Percentiles rank a stretch among this genome's conserved stretches.
phyloP scores from a whole-genome alignment of 2,113 vertebrate species.

The Marmota monax region DNA sequence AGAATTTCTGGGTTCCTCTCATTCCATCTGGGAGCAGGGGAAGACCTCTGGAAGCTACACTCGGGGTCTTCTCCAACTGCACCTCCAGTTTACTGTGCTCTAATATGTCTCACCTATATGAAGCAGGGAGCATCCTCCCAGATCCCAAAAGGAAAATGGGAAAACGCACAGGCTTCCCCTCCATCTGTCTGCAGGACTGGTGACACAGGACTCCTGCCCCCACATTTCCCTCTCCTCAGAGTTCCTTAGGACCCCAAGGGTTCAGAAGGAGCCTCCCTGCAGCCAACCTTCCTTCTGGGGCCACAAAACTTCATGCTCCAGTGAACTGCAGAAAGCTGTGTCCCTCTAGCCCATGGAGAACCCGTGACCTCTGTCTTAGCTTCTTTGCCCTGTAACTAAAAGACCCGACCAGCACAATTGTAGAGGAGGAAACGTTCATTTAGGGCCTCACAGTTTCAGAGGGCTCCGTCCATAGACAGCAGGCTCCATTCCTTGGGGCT shows the following conservation, averaged over 20 bases:
- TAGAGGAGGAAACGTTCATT: too few relatives aligned
- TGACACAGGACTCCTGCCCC: not conserved
- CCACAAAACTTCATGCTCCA: not conserved
- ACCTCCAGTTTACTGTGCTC: not conserved
- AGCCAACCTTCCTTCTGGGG: not conserved
- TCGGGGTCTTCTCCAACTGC: not conserved
- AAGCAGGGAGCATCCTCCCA: not conserved
- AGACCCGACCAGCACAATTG: too few relatives aligned
- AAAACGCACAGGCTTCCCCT: not conserved
- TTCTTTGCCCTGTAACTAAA: too few relatives aligned
- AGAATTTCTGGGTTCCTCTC: not conserved
- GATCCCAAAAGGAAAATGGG: not conserved
- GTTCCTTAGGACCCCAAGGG: not conserved
- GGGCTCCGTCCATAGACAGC: too few relatives aligned
- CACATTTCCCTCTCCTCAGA: not conserved
- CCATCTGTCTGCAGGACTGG: not conserved
- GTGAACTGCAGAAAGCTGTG: not conserved
- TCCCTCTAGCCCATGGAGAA: not conserved
- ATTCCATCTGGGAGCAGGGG: not conserved
- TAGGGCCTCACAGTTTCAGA: too few relatives aligned
- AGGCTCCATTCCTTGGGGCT: too few relatives aligned
- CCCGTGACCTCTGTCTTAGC: too few relatives aligned
- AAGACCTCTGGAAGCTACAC: not conserved
- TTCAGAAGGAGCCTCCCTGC: not conserved
- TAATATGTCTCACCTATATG: too few relatives aligned